phyloP scores from a whole-genome alignment of 2,888 invertebrate species.

The Brenthis hecate region DNA sequence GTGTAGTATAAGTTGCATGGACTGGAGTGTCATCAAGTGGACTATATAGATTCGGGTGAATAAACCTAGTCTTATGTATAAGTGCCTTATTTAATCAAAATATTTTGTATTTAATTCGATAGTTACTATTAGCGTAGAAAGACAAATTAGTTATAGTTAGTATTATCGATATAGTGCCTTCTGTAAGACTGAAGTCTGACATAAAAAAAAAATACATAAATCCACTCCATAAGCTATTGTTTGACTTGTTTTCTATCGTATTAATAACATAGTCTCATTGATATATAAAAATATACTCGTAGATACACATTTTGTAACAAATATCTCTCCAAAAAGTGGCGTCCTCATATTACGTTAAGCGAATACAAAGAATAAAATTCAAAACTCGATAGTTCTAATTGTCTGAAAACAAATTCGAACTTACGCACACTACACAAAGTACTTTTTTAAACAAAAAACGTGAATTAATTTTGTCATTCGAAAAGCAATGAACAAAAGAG shows the following conservation, averaged over 20 bases:
- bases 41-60: constrained; percentile 45
- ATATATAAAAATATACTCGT: too few species aligned
- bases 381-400: too few species aligned
- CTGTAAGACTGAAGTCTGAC: constrained; percentile 38
- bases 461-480: too few species aligned
- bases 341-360: too few species aligned
- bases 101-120: background rate
- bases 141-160: background rate
- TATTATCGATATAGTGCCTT: background rate
- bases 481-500: too few species aligned
- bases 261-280: constrained; percentile 1
- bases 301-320: too few species aligned
- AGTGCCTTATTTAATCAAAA: constrained; percentile 57
- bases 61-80: constrained; percentile 62
- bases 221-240: background rate
- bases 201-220: constrained; percentile 2
- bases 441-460: too few species aligned
- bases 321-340: too few species aligned
- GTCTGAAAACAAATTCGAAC: too few species aligned
- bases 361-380: too few species aligned
- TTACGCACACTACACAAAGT: too few species aligned
- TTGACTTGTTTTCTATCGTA: background rate
- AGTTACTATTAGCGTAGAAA: background rate
- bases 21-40: background rate
- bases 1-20: constrained; percentile 45